Base-by-base conservation (phyloP, 2,113 vertebrate genomes). In the Chaetodon auriga region DNA sequence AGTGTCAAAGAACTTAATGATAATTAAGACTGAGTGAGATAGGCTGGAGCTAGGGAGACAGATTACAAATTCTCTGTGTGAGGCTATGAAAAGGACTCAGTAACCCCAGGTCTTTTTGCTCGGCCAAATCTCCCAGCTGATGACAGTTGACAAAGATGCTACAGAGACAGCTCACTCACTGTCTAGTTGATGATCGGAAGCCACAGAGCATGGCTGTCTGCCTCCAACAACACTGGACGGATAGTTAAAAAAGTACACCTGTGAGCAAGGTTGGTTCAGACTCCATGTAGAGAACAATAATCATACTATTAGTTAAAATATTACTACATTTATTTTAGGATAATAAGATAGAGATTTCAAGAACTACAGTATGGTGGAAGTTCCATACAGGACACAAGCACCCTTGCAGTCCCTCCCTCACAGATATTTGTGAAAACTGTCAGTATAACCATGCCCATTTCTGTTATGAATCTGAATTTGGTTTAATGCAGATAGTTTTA, bases 101-200 rank as follows among this genome's bases (percentile, higher is more conserved):
- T 87, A 88, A 92, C 91, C 88, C 68, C 8, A 65, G 88, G 84
- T 84, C 66, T 79, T 80, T 81, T 45, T 87, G 92, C 87, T 90
- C 75, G 46, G 51, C 64, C 38, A 49, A 62, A 90, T 86, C 86
- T 85, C 65, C 66, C 81, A 66, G 72, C 73, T 83, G 80, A 82
- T 86, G 91, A 92, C 88, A 90, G 79, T 92, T 92, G 84, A 94
- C 84, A 83, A 86, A 87, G 79, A 83, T 80, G 78, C 71, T 63
- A 69, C 21, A 48, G n/a, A 64, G 77, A 81, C 77, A 64, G 72
- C 75, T 92, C 80, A 51, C 79, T 92, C 89, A 91, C 84, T 87
- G 89, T 89, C 88, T 91, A 25, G 57, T 86, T 91, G 79, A 75
- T 79, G 74, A 84, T 53, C 58, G 69, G 73, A 78, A 64, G 57